These are phyloP conservation scores for Catagonus wagneri DNA, from an alignment of 2,113 vertebrate species.

Conservation along the genomic window DNA sequence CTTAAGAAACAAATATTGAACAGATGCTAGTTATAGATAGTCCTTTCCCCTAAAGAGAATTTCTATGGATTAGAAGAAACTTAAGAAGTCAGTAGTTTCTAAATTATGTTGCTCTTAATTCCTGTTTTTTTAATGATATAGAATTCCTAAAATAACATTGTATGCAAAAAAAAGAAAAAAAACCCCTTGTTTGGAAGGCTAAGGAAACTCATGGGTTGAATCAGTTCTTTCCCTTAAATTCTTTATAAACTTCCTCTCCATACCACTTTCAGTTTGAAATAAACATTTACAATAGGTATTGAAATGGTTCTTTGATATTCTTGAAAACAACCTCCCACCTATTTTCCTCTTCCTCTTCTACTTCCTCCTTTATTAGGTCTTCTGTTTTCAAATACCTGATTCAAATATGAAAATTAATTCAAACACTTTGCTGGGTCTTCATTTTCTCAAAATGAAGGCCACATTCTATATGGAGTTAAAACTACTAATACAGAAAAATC, in stretches of 20 bases:
- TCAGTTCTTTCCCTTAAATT: slow-evolving; percentile 67
- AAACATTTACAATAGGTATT: slow-evolving; percentile 67
- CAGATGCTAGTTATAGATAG: not conserved
- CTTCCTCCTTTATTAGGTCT: slow-evolving; percentile 69
- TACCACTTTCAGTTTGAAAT: slow-evolving; percentile 66
- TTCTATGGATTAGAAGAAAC: slow-evolving; percentile 35
- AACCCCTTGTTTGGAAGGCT: slow-evolving; percentile 13
- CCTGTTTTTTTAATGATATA: slow-evolving; percentile 48
- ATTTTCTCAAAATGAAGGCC: not conserved
- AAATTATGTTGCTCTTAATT: slow-evolving; percentile 55
- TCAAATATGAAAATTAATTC: slow-evolving; percentile 32
- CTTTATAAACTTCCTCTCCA: slow-evolving; percentile 71
- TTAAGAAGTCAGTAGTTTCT: slow-evolving; percentile 36
- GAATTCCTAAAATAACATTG: slow-evolving; percentile 68
- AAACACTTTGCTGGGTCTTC: not conserved
- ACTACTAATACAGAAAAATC: not conserved
- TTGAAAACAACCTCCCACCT: slow-evolving; percentile 81
- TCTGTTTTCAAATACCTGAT: slow-evolving; percentile 55
- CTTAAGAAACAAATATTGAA: slow-evolving; percentile 64
- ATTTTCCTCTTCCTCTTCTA: slow-evolving; percentile 77
- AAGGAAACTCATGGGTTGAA: slow-evolving; percentile 55
- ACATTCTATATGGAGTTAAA: not conserved
- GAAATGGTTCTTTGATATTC: slow-evolving; percentile 76
- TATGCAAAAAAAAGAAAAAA: slow-evolving; percentile 14
- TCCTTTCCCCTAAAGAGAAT: slow-evolving; percentile 15